Conservation (phyloP, 2,797 vertebrate species). For the Poeciliopsis paucimaculata region DNA sequence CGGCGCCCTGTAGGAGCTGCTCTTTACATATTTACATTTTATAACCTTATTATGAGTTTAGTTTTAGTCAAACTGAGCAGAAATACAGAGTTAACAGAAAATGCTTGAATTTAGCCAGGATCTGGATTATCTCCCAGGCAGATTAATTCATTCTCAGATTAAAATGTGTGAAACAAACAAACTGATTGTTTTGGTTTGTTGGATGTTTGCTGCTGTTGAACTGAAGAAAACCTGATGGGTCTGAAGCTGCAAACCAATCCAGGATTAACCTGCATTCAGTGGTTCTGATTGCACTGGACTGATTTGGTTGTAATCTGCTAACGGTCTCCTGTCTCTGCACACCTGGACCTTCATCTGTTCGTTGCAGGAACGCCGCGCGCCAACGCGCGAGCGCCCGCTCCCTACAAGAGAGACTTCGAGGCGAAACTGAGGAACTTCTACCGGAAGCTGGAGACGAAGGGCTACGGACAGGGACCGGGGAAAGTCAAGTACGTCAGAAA, state of each 20-base stretch:
- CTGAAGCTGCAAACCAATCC: conserved; percentile 25
- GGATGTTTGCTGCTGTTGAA: background rate
- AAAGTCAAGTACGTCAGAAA: conserved; percentile 90
- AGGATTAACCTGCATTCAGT: conserved; percentile 45
- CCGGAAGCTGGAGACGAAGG: conserved; percentile 96
- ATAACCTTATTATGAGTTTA: background rate
- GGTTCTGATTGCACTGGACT: background rate
- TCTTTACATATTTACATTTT: background rate
- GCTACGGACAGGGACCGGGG: conserved; percentile 96
- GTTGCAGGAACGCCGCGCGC: conserved; percentile 91
- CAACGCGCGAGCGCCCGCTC: conserved; percentile 94
- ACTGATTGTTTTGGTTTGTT: background rate
- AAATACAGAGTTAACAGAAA: background rate
- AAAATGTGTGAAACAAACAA: background rate
- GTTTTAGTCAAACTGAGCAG: background rate
- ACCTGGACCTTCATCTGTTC: background rate
- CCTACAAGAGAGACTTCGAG: conserved; percentile 97
- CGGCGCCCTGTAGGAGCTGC: too few species aligned
- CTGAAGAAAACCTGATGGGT: conserved; percentile 13
- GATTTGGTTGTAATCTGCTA: conserved; percentile 17
- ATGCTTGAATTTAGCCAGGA: background rate
- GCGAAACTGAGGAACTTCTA: conserved; percentile 98
- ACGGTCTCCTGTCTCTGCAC: background rate
- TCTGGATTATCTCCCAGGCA: background rate
- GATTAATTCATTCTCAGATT: background rate